phyloP scores from a whole-genome alignment of 2,113 vertebrate genomes.

The Melanocharis versteri region DNA sequence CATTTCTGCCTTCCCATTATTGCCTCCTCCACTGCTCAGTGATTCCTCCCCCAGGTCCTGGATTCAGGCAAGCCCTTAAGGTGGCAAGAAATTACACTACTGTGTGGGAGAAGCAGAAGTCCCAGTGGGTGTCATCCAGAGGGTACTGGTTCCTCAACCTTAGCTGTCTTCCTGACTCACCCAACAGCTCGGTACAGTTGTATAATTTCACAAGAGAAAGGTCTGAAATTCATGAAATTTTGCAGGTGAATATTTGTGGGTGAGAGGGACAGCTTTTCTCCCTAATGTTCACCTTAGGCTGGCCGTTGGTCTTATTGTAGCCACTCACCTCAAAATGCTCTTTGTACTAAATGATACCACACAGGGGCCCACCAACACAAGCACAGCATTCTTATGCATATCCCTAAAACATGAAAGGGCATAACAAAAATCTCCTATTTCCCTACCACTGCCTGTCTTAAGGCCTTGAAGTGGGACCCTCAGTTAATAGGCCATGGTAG shows the following conservation, averaged over 20 bases:
- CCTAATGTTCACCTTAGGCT: not conserved
- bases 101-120: not conserved
- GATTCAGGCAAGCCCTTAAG: not conserved
- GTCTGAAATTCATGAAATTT: not conserved
- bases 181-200: not conserved
- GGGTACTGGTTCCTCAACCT: not conserved
- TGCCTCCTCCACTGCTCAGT: not conserved
- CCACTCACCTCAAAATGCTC: not conserved
- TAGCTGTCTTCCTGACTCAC: not conserved
- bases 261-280: not conserved
- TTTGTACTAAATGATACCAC: not conserved
- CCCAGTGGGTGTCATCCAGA: not conserved
- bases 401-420: not conserved
- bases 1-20: not conserved
- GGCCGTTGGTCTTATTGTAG: not conserved
- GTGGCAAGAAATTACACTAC: not conserved
- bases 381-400: not conserved
- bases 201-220: not conserved
- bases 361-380: not conserved
- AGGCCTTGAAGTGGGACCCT: not conserved
- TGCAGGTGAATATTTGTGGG: not conserved
- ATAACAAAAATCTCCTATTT: not conserved
- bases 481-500: fast-evolving
- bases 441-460: not conserved
- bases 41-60: not conserved